These are phyloP conservation scores for Rhagonycha lutea DNA, from an alignment of 2,888 invertebrate species.

Conservation along the genomic window DNA sequence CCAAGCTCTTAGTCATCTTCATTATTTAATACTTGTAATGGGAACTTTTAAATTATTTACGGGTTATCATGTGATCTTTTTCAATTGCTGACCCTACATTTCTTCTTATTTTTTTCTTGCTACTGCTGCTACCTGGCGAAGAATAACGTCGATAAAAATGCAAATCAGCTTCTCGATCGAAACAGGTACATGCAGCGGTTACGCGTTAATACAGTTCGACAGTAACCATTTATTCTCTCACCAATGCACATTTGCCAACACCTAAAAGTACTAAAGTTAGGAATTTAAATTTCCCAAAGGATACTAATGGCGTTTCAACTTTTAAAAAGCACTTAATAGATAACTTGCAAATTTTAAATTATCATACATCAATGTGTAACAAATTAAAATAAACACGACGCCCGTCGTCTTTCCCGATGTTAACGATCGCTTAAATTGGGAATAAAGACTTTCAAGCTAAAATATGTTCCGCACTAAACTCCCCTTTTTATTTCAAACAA, in stretches of 20 bases:
- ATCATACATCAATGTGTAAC: not conserved
- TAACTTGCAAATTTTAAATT: conserved; percentile 6
- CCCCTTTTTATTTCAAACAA: not conserved
- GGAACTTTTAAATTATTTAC: conserved; percentile 22
- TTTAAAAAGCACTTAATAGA: conserved; percentile 41
- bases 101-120: conserved; percentile 9
- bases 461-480: not conserved
- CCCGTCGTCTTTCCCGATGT: not conserved
- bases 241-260: conserved; percentile 42
- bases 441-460: not conserved
- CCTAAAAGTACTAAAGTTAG: conserved; percentile 41
- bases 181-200: conserved; percentile 10
- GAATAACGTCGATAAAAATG: conserved; percentile 4
- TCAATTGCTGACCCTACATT: not conserved
- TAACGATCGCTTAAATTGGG: not conserved
- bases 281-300: conserved; percentile 46
- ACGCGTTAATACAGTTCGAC: conserved; percentile 39
- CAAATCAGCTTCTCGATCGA: conserved; percentile 4
- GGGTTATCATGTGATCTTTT: conserved; percentile 15
- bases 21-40: conserved; percentile 28
- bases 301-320: conserved; percentile 38
- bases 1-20: conserved; percentile 25
- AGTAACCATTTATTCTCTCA: conserved; percentile 41
- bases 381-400: not conserved
- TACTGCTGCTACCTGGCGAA: not conserved